Base-by-base conservation (phyloP, 2,888 invertebrate genomes). In the Drosophila siamana region DNA sequence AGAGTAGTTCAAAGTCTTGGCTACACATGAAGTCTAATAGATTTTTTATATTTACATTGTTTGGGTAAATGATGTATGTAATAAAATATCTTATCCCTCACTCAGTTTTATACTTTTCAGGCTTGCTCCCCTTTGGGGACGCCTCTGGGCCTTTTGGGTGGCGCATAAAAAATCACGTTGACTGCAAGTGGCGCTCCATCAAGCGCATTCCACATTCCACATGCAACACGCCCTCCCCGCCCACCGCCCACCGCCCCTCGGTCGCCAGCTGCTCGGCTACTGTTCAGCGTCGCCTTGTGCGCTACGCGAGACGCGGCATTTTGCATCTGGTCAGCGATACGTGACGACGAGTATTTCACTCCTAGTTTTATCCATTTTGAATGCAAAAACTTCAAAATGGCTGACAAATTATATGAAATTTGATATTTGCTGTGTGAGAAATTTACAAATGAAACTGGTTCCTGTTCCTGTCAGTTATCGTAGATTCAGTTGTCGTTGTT, bases 401-500 rank as follows among this genome's bases (percentile, higher is more conserved):
- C 87, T 55, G 78, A 60, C 82, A 83, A 83, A 87, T 87, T 78
- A 82, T 82, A 59, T 82, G 83, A 87, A 87, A 83, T 80, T 76
- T 69, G 83, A 83, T 83, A 87, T 76, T 79, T 74, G 9, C 28
- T 38, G 41, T 62, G 51, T 55, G 57, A 41, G 55, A 66, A 61
- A 47, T 50, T 55, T 50, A 36, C 16, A 56, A 56, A 50, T 56
- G 30, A 78, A 78, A 82, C 86, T 82, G 81, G 81, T 86, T 83
- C 65, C 69, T 54, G 64, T 65, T 73, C 47, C 70, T 66, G 70
- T 41, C 57, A 44, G 48, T 69, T 65, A 61, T 65, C 76, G 24
- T 57, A 63, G 72, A 75, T 79, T 71, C 38, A 51, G 65, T 41
- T 41, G 50, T 41, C 44, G 47, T 38, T 28, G 16, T 38, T 57